Percentiles rank a stretch among this genome's conserved stretches.
Evolutionary conservation across 1,140 invertebrate genomes (phyloP).

Genomic region (Yoshiicerus persimilis): DNA sequence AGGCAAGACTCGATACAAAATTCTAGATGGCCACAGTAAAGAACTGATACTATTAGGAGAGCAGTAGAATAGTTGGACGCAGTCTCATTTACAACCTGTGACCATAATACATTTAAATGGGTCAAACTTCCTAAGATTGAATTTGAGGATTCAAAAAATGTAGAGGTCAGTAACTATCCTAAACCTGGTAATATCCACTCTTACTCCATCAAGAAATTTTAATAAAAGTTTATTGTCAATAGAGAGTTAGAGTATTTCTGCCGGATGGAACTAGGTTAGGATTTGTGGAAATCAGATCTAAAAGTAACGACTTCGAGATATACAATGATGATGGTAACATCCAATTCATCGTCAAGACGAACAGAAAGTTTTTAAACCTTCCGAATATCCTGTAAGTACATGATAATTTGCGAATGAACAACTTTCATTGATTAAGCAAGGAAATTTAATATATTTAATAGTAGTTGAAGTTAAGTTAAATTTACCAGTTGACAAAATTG

Average conservation of each 20-base stretch:
- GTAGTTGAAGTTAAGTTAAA: not conserved
- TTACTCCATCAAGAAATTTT: not conserved
- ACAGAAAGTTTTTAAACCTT: slow-evolving; percentile 12
- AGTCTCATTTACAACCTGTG: not conserved
- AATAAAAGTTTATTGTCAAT: not conserved
- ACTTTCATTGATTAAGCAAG: not conserved
- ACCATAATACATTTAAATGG: not conserved
- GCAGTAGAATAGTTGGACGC: not conserved
- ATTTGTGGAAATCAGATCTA: not conserved
- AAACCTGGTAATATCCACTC: not conserved
- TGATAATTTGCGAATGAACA: not conserved
- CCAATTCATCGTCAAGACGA: not conserved
- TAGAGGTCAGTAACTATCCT: not conserved
- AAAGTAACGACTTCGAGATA: not conserved
- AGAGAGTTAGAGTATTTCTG: not conserved
- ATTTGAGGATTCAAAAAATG: not conserved
- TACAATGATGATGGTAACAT: not conserved
- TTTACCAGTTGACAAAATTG: not conserved
- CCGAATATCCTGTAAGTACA: not conserved
- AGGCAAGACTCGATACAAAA: not conserved
- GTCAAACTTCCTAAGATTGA: not conserved
- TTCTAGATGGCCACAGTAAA: not conserved
- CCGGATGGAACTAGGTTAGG: not conserved
- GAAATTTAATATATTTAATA: not conserved
- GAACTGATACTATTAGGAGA: not conserved